These are phyloP conservation scores for Oligia strigilis DNA, from an alignment of 2,888 invertebrate species.

Conservation along the genomic window DNA sequence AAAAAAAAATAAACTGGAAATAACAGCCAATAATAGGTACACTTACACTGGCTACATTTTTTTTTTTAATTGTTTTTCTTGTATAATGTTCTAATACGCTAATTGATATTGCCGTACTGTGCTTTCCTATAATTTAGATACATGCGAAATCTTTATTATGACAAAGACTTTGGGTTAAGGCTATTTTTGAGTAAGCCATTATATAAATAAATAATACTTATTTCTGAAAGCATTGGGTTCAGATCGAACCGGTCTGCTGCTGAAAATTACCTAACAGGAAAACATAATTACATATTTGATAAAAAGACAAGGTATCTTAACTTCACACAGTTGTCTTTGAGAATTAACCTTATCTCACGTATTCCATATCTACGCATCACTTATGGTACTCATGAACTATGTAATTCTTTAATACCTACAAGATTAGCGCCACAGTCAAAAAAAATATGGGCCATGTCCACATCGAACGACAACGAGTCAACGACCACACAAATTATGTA, in stretches of 20 bases:
- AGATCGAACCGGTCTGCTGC: neutral
- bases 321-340: conserved; percentile 1
- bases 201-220: no score
- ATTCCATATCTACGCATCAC: conserved; percentile 32
- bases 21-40: neutral
- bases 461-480: neutral
- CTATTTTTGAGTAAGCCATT: neutral
- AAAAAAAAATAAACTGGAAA: neutral
- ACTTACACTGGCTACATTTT: neutral
- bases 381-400: conserved; percentile 20
- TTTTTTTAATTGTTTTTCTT: neutral
- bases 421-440: conserved; percentile 5
- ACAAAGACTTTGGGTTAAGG: neutral
- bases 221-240: neutral
- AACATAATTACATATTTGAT: conserved; percentile 8
- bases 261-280: conserved; percentile 3
- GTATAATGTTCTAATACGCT: neutral
- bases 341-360: conserved; percentile 42
- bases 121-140: neutral
- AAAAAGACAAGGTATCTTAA: conserved; percentile 1
- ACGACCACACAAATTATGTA: neutral
- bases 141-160: neutral
- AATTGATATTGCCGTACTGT: neutral
- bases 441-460: neutral
- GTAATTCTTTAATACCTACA: neutral